A percentile compares a stretch with the other conserved stretches of the same genome.
Evolutionary conservation across 2,888 invertebrate species (phyloP).

Genomic region (Imbricaverruca yamaguchii): DNA sequence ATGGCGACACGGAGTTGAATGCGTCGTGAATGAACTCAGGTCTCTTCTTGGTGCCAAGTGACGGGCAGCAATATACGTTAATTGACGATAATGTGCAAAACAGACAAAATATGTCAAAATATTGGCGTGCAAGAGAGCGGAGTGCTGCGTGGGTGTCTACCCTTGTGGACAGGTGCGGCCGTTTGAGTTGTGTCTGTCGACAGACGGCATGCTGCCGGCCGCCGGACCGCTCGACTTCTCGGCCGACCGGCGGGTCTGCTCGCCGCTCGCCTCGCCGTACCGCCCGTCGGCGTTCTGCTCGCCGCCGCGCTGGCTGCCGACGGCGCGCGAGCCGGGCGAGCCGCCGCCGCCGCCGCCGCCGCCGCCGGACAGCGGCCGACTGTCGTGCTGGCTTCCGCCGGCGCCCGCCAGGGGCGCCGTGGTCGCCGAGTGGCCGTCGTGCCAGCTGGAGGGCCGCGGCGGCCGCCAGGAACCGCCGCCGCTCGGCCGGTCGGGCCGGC

Average conservation of each 20-base stretch:
- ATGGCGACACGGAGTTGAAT: too few relatives aligned
- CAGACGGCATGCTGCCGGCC: background rate
- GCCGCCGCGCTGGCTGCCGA: background rate
- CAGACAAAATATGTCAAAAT: too few relatives aligned
- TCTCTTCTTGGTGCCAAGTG: too few relatives aligned
- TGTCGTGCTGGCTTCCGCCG: background rate
- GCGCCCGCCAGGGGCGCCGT: background rate
- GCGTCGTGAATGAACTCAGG: too few relatives aligned
- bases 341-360: background rate
- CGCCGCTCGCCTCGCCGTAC: background rate
- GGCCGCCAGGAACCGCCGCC: background rate
- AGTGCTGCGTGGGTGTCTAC: too few relatives aligned
- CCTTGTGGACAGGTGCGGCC: too few relatives aligned
- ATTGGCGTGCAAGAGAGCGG: too few relatives aligned
- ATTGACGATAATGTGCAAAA: too few relatives aligned
- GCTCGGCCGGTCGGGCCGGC: background rate
- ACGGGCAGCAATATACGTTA: too few relatives aligned
- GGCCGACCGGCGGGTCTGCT: background rate
- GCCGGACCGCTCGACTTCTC: slow-evolving; percentile 6
- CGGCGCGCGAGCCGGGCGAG: background rate
- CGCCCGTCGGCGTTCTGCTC: background rate
- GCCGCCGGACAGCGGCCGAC: background rate
- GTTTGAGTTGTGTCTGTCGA: background rate
- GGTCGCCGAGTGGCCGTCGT: background rate
- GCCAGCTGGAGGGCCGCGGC: background rate